These are phyloP conservation scores for Bubo blakistoni DNA, from an alignment of 2,113 vertebrate genomes.

Conservation along the genomic window DNA sequence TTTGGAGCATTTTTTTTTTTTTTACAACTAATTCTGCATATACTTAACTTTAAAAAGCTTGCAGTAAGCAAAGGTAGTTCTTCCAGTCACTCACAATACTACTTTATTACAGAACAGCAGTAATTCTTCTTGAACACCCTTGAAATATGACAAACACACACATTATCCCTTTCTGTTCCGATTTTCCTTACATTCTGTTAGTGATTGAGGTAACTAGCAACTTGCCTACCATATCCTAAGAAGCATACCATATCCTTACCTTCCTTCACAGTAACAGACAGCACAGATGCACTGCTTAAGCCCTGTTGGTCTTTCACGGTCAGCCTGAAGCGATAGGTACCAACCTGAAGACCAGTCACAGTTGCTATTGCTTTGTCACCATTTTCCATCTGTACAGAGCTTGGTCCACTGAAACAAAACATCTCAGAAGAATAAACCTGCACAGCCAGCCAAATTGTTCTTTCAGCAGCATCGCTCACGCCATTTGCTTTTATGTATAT, in stretches of 20 bases:
- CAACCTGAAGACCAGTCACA: conserved; percentile 76
- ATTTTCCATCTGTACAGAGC: conserved; percentile 73
- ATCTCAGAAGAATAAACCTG: not conserved
- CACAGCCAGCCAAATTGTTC: not conserved
- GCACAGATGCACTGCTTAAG: conserved; percentile 72
- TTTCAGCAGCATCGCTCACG: not conserved
- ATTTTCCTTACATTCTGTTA: not conserved
- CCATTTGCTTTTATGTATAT: not conserved
- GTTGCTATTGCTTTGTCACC: conserved; percentile 75
- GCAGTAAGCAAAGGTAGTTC: not conserved
- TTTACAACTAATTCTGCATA: not conserved
- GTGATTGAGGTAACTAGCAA: not conserved
- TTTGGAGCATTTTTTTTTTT: not conserved
- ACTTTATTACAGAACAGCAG: not conserved
- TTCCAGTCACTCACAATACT: not conserved
- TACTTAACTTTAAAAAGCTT: not conserved
- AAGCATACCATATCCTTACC: conserved; percentile 66
- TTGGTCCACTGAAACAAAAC: conserved; percentile 77
- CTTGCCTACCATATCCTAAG: not conserved
- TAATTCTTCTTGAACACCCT: not conserved
- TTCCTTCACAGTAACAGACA: conserved; percentile 78
- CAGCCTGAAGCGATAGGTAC: conserved; percentile 81
- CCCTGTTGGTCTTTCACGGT: conserved; percentile 83
- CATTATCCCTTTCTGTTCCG: not conserved
- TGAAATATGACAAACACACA: not conserved